Evolutionary conservation across 2,888 invertebrate genomes (phyloP).

Genomic region (Drosophila fulvimacula): DNA sequence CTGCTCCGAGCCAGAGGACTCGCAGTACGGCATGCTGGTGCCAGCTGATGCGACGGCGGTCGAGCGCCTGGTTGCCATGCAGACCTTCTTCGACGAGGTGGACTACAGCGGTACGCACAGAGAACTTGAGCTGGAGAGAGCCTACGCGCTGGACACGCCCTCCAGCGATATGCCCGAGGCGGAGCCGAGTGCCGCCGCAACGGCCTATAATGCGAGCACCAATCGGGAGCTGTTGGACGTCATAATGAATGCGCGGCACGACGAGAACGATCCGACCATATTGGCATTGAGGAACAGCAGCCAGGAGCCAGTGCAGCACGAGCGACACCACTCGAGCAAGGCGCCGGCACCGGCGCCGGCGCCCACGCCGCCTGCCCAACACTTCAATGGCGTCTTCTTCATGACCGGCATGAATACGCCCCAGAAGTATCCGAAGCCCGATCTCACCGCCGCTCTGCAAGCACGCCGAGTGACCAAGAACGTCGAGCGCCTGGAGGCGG

Average conservation of each 20-base stretch:
- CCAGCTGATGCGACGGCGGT: slow-evolving; percentile 64
- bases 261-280: slow-evolving; percentile 84
- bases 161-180: slow-evolving; percentile 76
- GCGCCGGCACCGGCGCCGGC: slow-evolving; percentile 70
- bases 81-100: slow-evolving; percentile 82
- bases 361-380: slow-evolving; percentile 83
- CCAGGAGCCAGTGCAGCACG: slow-evolving; percentile 39
- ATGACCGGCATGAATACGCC: slow-evolving; percentile 86
- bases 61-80: slow-evolving; percentile 78
- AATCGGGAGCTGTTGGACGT: slow-evolving; percentile 87
- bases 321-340: slow-evolving; percentile 29
- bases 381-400: slow-evolving; percentile 87
- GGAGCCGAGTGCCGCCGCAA: slow-evolving; percentile 70
- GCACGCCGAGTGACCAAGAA: slow-evolving; percentile 90
- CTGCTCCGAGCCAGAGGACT: slow-evolving; percentile 83
- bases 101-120: slow-evolving; percentile 74
- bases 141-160: slow-evolving; percentile 65
- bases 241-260: slow-evolving; percentile 86
- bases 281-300: slow-evolving; percentile 82
- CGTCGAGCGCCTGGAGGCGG: slow-evolving; percentile 89
- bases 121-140: slow-evolving; percentile 43
- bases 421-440: slow-evolving; percentile 84
- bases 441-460: slow-evolving; percentile 86
- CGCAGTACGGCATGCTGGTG: slow-evolving; percentile 84
- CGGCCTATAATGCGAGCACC: slow-evolving; percentile 81